A percentile compares a stretch with the other conserved stretches of the same genome.
phyloP scores from a whole-genome alignment of 1,140 invertebrate genomes.

The Armadillidium nasatum region DNA sequence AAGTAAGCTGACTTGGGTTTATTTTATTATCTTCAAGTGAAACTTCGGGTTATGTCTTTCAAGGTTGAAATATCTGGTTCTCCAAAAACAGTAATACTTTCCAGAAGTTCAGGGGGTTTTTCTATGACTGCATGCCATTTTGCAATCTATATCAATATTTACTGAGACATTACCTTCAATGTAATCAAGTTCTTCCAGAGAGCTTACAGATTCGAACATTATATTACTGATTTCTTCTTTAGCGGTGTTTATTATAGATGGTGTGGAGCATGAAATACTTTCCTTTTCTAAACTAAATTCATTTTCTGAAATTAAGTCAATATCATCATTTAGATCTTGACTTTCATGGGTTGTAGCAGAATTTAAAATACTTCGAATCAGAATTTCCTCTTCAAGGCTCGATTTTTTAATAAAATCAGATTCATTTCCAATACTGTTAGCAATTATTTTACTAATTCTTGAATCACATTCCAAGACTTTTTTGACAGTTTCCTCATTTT shows the following conservation, averaged over 20 bases:
- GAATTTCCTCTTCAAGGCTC: neutral
- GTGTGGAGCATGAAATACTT: too few relatives aligned
- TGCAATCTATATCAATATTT: neutral
- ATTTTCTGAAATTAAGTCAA: too few relatives aligned
- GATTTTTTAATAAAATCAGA: neutral
- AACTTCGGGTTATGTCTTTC: too few relatives aligned
- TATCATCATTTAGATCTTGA: too few relatives aligned
- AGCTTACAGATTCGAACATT: neutral
- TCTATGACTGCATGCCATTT: neutral
- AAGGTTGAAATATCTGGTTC: neutral
- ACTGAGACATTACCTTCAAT: neutral
- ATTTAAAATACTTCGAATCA: conserved; percentile 6
- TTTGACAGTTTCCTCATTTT: neutral
- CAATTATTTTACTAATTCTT: neutral
- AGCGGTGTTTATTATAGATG: neutral
- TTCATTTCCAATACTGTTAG: neutral
- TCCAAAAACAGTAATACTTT: neutral
- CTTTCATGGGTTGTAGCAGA: too few relatives aligned
- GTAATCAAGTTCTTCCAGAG: neutral
- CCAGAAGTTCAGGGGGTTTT: neutral
- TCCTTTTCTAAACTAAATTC: too few relatives aligned
- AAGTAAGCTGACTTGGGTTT: neutral
- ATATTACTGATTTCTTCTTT: neutral
- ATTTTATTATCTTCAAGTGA: neutral
- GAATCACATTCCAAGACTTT: neutral